Base-by-base conservation (phyloP, 2,888 invertebrate genomes). In the Drosophila fungiperda region DNA sequence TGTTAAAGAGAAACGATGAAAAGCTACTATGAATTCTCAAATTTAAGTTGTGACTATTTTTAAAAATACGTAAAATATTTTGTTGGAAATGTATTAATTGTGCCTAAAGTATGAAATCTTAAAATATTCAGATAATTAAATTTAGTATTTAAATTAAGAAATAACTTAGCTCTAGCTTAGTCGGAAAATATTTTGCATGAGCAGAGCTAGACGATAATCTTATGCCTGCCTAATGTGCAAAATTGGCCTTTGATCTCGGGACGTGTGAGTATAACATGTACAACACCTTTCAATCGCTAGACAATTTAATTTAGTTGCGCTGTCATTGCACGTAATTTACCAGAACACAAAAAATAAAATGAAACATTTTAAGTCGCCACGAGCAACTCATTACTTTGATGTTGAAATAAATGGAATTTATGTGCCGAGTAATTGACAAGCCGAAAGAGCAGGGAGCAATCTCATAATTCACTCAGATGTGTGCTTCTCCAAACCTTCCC, bases 371-470 rank as follows among this genome's bases (percentile, higher is more conserved):
- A 50, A 66, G 67, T 20, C 50, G 82, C 79, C 71, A 63, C 81
- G 61, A 55, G 83, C 72, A 69, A 83, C 85, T 86, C 70, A 85
- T 85, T 85, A 85, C 66, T 78, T 76, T 87, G 68, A 83, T 88
- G 88, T 70, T 76, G 63, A 45, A 67, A 68, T 83, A 90, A 83
- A 80, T 80, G 81, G 69, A 76, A 86, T 86, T 86, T 88, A 86
- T 90, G 83, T 78, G 74, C 53, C 68, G 74, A 32, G 75, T 90
- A 85, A 90, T 88, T 84, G 84, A 82, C 83, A 89, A 64, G 78
- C 60, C 50, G 42, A n/a, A 53, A 49, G 73, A 36, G 65, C 63
- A 55, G n/a, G 49, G 38, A 40, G 53, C 52, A 57, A 50, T 64
- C 55, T 62, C 80, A 84, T 87, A 89, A 78, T 70, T 87, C 58